Conservation (phyloP, 2,888 invertebrate species). For the Tenthredo amoena region DNA sequence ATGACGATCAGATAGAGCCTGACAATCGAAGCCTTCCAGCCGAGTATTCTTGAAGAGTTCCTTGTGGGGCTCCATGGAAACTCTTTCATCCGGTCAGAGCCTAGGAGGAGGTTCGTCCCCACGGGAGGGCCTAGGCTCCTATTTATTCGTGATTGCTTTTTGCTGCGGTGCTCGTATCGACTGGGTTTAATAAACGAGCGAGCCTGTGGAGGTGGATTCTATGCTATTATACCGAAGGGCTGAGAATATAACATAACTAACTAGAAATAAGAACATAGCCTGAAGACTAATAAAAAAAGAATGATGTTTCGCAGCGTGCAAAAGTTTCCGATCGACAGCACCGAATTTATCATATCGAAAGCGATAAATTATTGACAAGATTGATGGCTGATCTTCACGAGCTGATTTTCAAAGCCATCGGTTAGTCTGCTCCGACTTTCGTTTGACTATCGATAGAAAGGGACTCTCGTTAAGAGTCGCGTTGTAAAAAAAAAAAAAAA, state of each 20-base stretch:
- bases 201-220: neutral
- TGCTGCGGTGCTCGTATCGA: slow-evolving; percentile 32
- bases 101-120: slow-evolving; percentile 22
- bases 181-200: slow-evolving; percentile 39
- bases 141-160: slow-evolving; percentile 44
- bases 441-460: neutral
- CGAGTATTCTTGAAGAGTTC: slow-evolving; percentile 7
- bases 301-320: slow-evolving; percentile 18
- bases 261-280: slow-evolving; percentile 12
- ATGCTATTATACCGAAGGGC: neutral
- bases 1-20: slow-evolving; percentile 29
- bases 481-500: neutral
- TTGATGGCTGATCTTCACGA: neutral
- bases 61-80: slow-evolving; percentile 14
- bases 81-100: slow-evolving; percentile 2
- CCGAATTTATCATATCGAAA: slow-evolving; percentile 24
- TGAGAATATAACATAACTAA: neutral
- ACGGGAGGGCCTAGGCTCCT: slow-evolving; percentile 30
- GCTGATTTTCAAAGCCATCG: slow-evolving; percentile 5
- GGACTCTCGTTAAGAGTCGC: neutral
- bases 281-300: neutral
- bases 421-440: neutral
- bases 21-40: slow-evolving; percentile 20
- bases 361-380: slow-evolving; percentile 21
- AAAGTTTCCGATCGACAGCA: slow-evolving; percentile 27